Conservation (phyloP, 2,797 vertebrate species). For the Salmo trutta region DNA sequence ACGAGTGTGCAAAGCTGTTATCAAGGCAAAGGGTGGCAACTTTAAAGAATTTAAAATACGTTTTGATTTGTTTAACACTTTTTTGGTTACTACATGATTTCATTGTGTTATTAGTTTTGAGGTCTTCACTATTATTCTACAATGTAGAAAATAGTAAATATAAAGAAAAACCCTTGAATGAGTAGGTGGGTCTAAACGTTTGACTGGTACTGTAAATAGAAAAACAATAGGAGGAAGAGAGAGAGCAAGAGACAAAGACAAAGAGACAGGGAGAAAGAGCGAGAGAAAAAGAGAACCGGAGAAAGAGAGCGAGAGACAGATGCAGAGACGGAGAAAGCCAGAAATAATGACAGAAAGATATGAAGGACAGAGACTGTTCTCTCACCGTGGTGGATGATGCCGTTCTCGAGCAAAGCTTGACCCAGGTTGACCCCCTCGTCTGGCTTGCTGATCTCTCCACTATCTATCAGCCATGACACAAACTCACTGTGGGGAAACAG, state of each 20-base stretch:
- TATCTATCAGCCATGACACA: slow-evolving; percentile 95
- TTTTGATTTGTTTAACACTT: too few species aligned
- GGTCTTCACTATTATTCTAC: too few species aligned
- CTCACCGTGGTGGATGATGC: slow-evolving; percentile 98
- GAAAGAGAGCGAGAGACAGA: too few species aligned
- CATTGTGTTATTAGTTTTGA: too few species aligned
- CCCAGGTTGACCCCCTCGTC: slow-evolving; percentile 98
- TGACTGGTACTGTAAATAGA: background rate
- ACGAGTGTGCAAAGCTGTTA: too few species aligned
- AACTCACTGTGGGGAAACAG: slow-evolving; percentile 85
- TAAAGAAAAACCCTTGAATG: too few species aligned
- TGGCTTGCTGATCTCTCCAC: slow-evolving; percentile 94
- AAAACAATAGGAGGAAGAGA: slow-evolving; percentile 21
- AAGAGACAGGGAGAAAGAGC: slow-evolving; percentile 6
- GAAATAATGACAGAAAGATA: background rate
- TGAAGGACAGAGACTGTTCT: slow-evolving; percentile 11
- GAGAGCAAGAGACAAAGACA: too few species aligned
- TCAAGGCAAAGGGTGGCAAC: too few species aligned
- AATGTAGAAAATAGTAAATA: too few species aligned
- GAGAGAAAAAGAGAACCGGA: background rate
- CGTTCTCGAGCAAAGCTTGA: slow-evolving; percentile 95
- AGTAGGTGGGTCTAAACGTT: too few species aligned
- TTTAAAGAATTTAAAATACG: too few species aligned
- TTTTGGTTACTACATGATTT: too few species aligned
- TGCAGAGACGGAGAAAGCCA: background rate